A percentile compares a stretch with the other conserved stretches of the same genome.
Conservation (phyloP, 2,113 vertebrate species). For the Eretmochelys imbricata region DNA sequence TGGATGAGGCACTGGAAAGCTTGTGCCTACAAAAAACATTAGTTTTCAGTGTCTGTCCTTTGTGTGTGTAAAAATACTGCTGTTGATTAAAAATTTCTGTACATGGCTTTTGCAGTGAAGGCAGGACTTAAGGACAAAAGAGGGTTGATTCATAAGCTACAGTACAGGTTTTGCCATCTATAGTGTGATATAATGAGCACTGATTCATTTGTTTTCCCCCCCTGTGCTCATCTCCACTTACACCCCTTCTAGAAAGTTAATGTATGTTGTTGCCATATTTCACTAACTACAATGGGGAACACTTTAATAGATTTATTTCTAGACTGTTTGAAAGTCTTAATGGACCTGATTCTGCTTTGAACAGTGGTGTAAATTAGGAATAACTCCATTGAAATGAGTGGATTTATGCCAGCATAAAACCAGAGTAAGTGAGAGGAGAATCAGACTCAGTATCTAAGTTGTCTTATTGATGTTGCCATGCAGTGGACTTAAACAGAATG, state of each 20-base stretch:
- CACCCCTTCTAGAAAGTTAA: not conserved
- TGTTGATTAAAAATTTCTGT: not conserved
- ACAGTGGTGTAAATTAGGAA: not conserved
- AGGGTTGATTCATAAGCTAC: not conserved
- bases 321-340: not conserved
- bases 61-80: not conserved
- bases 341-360: accelerated
- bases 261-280: accelerated
- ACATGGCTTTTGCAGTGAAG: not conserved
- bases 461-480: not conserved
- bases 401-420: not conserved
- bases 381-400: not conserved
- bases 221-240: not conserved
- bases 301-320: not conserved
- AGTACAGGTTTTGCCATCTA: not conserved
- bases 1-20: constrained; percentile 39
- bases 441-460: not conserved
- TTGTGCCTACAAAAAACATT: not conserved
- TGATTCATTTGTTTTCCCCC: not conserved
- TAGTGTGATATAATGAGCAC: not conserved
- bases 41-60: not conserved
- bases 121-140: not conserved
- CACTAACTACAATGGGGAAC: accelerated
- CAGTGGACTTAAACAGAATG: not conserved
- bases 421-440: not conserved